Evolutionary conservation across 2,888 invertebrate genomes (phyloP).

Genomic region (Neoscelio sp.): DNA sequence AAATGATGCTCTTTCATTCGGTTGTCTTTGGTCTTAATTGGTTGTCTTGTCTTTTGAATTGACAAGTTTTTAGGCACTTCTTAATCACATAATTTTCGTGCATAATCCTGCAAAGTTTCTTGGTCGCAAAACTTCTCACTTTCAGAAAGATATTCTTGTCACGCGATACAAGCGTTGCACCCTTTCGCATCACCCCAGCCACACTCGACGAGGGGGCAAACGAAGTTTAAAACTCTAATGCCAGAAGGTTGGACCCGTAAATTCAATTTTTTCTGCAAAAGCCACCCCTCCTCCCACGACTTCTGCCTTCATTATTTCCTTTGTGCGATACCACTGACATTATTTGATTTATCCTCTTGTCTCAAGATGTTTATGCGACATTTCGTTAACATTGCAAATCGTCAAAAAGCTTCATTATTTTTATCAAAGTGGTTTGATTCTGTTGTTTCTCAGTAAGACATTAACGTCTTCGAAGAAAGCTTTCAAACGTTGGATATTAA

Average conservation of each 20-base stretch:
- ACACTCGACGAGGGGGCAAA: slow-evolving; percentile 24
- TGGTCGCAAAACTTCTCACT: not conserved
- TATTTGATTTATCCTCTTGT: slow-evolving; percentile 28
- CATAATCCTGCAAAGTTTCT: no score
- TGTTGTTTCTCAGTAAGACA: not conserved
- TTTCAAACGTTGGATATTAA: slow-evolving; percentile 21
- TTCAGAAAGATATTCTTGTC: slow-evolving; percentile 15
- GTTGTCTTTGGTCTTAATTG: no score
- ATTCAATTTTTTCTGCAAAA: slow-evolving; percentile 44
- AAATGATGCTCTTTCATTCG: no score
- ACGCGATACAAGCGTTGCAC: slow-evolving; percentile 3
- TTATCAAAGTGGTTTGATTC: no score
- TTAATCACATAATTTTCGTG: slow-evolving; percentile 10
- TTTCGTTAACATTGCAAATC: slow-evolving; percentile 32
- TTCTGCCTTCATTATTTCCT: slow-evolving; percentile 44
- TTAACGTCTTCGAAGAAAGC: no score
- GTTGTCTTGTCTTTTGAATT: no score
- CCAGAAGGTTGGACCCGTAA: slow-evolving; percentile 17
- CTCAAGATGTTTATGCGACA: slow-evolving; percentile 21
- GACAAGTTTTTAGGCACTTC: no score
- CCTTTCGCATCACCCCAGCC: slow-evolving; percentile 20
- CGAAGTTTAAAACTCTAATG: slow-evolving; percentile 51
- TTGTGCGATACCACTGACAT: slow-evolving; percentile 12
- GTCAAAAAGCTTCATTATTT: not conserved
- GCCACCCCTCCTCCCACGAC: slow-evolving; percentile 19